Evolutionary conservation across 2,888 invertebrate genomes (phyloP), one percentile per base, ranked within the genome.

Genomic region (Ellobium chinense): DNA sequence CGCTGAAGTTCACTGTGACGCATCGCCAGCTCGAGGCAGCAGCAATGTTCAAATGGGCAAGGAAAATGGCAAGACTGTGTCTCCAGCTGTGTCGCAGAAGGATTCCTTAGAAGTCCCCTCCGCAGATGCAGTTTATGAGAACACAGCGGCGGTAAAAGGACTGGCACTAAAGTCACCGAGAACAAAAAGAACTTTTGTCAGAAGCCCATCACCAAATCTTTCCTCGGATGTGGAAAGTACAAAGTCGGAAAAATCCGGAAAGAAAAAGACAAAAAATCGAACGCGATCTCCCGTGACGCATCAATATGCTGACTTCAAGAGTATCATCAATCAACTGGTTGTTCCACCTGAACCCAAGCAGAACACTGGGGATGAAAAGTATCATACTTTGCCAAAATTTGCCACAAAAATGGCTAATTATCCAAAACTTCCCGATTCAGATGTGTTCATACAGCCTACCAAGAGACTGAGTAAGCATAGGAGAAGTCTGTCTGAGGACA

Each of bases 401-500:
- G n/a, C n/a, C n/a, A n/a, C n/a, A n/a, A n/a, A n/a, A n/a, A n/a
- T n/a, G n/a, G n/a, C n/a, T n/a, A n/a, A n/a, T n/a, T n/a, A n/a
- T n/a, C n/a, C n/a, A n/a, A n/a, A n/a, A n/a, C n/a, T n/a, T n/a
- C n/a, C n/a, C n/a, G n/a, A n/a, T n/a, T n/a, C n/a, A n/a, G n/a
- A n/a, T n/a, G n/a, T n/a, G n/a, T n/a, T n/a, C n/a, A n/a, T n/a
- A n/a, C n/a, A n/a, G n/a, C n/a, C n/a, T n/a, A n/a, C n/a, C n/a
- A n/a, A n/a, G n/a, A n/a, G n/a, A n/a, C n/a, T n/a, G n/a, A n/a
- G n/a, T n/a, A n/a, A n/a, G 14, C 63, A 63, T 27, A 29, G 18
- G 29, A 63, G 63, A 29, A 63, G 63, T 63, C 27, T 63, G 1
- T 63, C 63, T 2, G 63, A 63, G 29, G 63, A 63, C 63, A 29